Conservation (phyloP, 2,888 invertebrate genomes). For the Horisme vitalbata region DNA sequence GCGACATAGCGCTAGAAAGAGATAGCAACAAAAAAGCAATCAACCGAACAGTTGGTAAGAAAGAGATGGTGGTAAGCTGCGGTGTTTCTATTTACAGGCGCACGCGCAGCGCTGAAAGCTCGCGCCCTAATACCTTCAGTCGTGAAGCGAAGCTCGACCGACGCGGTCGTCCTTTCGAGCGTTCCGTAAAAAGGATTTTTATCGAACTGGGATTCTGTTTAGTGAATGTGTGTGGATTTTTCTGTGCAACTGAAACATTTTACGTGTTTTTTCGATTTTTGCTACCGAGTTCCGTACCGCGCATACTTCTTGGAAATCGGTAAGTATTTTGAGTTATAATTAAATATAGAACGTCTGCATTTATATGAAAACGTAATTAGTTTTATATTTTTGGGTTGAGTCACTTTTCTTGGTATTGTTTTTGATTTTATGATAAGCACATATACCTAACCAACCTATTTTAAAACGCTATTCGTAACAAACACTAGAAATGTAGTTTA, state of each 20-base stretch:
- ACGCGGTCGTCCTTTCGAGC: constrained; percentile 46
- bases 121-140: constrained; percentile 58
- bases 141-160: constrained; percentile 58
- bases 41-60: constrained; percentile 33
- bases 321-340: constrained; percentile 78
- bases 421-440: constrained; percentile 33
- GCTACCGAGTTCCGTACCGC: constrained; percentile 44
- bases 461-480: no score
- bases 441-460: neutral
- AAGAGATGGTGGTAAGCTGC: constrained; percentile 43
- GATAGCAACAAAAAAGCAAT: constrained; percentile 41
- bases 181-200: constrained; percentile 41
- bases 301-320: constrained; percentile 62
- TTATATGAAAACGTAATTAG: constrained; percentile 75
- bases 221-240: constrained; percentile 54
- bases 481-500: no score
- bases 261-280: constrained; percentile 40
- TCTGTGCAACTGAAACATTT: constrained; percentile 36
- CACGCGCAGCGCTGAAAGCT: constrained; percentile 76
- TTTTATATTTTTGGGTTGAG: constrained; percentile 57
- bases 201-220: constrained; percentile 44
- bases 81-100: constrained; percentile 45
- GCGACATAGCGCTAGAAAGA: constrained; percentile 43
- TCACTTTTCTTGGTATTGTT: constrained; percentile 61
- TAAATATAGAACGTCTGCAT: constrained; percentile 74